Evolutionary conservation across 2,113 vertebrate species (phyloP), one percentile per base, ranked within the genome.

Genomic region (Limnothrissa miodon): DNA sequence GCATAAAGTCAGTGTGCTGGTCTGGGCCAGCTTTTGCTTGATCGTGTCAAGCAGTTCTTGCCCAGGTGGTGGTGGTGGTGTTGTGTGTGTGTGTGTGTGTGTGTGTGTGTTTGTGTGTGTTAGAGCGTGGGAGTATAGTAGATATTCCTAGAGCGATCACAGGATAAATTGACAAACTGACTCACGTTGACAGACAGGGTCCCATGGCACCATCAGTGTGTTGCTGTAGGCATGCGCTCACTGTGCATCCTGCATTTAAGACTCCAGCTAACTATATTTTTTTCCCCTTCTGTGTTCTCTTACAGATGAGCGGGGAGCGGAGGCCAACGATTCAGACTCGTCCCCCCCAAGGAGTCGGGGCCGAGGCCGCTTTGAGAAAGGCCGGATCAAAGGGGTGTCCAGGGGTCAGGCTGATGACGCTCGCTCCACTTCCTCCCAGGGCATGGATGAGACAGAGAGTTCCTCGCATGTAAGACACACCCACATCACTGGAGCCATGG

Each of bases 401-500:
- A 97, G 96, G 78, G 96, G 97, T 80, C 96, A 97, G 25, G 94
- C 96, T 0, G 98, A 99, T 94, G 98, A 99, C 87, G 93, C 93
- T 53, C 96, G 96, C 88, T 99, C 97, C 11, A 96, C 96, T 44
- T 97, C 97, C n/a, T 99, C 97, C 19, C 97, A 98, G 88, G 97
- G 97, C 82, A 95, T 95, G 86, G 98, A 99, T 33, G 98, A 99
- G 85, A 94, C 93, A 85, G 98, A 98, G 93, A 97, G 97, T 89
- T 96, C 98, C 89, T 98, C 97, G 84, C 97, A 98, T 85, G 98
- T 99, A 96, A 95, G 96, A 91, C 70, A 2, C 39, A 42, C 1
- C 66, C 7, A 4, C 53, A 13, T 19, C 25, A 79, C 33, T n/a
- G 1, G 0, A 29, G 23, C 25, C n/a, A 29, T 2, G 21, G 5